phyloP scores from a whole-genome alignment of 2,113 vertebrate species.

The Nerophis lumbriciformis region DNA sequence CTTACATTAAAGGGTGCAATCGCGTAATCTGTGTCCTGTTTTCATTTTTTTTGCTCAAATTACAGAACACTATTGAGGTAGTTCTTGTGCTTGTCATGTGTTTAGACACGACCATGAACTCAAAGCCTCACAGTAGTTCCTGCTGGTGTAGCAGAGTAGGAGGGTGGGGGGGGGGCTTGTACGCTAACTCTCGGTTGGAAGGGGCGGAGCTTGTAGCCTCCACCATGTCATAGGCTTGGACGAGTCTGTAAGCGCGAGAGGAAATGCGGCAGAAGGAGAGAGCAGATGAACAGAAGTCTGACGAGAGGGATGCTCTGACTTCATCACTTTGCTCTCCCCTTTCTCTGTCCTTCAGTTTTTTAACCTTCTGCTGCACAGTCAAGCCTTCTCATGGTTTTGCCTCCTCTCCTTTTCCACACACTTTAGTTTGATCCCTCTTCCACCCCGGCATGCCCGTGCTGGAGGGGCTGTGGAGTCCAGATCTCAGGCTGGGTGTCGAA shows the following conservation, averaged over 20 bases:
- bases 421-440: constrained; percentile 15
- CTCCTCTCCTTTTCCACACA: neutral
- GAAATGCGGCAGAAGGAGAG: constrained; percentile 56
- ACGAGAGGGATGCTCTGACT: constrained; percentile 8
- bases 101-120: no score
- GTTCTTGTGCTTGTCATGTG: no score
- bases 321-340: constrained; percentile 2
- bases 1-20: no score
- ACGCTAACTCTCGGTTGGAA: constrained; percentile 8
- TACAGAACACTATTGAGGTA: no score
- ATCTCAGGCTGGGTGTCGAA: constrained; percentile 42
- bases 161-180: constrained; percentile 17
- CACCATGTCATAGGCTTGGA: constrained; percentile 39
- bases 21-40: no score
- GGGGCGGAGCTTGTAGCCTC: constrained; percentile 50
- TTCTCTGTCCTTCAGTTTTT: neutral
- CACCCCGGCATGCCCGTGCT: constrained; percentile 47
- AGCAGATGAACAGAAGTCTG: constrained; percentile 32
- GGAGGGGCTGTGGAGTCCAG: constrained; percentile 48
- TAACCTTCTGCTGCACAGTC: neutral
- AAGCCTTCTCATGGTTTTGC: constrained; percentile 7
- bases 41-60: no score
- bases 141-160: neutral
- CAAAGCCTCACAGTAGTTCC: neutral
- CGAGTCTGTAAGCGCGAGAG: constrained; percentile 32